phyloP scores from a whole-genome alignment of 2,113 vertebrate species.

The Poeciliopsis prolifica region DNA sequence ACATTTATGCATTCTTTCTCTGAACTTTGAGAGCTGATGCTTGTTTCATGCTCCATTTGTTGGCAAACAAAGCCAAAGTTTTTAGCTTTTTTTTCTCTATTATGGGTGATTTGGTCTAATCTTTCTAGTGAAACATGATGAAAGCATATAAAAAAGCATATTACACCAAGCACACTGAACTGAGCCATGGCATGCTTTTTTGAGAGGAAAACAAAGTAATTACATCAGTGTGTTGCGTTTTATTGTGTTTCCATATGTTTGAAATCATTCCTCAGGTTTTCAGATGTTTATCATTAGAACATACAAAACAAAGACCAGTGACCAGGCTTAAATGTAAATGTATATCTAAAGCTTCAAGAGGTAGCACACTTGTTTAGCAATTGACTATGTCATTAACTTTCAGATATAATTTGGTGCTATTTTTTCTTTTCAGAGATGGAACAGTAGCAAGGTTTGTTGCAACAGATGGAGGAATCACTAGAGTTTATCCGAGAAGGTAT shows the following conservation, averaged over 20 bases:
- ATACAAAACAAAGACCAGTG: constrained; percentile 30
- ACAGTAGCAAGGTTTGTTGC: constrained; percentile 92
- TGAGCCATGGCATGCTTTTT: constrained; percentile 50
- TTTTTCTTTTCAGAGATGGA: constrained; percentile 82
- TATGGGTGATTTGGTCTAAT: constrained; percentile 36
- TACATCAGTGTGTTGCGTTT: constrained; percentile 49
- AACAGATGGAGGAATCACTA: constrained; percentile 96
- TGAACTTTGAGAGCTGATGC: constrained; percentile 9
- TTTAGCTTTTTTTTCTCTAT: constrained; percentile 19
- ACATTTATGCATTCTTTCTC: constrained; percentile 16
- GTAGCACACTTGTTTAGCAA: constrained; percentile 10
- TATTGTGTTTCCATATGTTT: constrained; percentile 44
- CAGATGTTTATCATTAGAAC: constrained; percentile 58
- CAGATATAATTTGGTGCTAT: constrained; percentile 47
- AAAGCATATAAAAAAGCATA: constrained; percentile 47
- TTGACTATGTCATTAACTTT: constrained; percentile 23
- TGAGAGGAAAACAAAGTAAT: constrained; percentile 50
- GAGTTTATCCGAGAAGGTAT: constrained; percentile 95
- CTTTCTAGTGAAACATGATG: constrained; percentile 46
- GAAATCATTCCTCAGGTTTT: constrained; percentile 39
- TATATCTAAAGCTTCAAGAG: constrained; percentile 19
- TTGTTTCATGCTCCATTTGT: constrained; percentile 36
- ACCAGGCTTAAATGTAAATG: constrained; percentile 34
- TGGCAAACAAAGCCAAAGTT: constrained; percentile 15
- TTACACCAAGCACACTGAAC: constrained; percentile 36